Conservation (phyloP, 2,113 vertebrate species). For the Varanus salvator region DNA sequence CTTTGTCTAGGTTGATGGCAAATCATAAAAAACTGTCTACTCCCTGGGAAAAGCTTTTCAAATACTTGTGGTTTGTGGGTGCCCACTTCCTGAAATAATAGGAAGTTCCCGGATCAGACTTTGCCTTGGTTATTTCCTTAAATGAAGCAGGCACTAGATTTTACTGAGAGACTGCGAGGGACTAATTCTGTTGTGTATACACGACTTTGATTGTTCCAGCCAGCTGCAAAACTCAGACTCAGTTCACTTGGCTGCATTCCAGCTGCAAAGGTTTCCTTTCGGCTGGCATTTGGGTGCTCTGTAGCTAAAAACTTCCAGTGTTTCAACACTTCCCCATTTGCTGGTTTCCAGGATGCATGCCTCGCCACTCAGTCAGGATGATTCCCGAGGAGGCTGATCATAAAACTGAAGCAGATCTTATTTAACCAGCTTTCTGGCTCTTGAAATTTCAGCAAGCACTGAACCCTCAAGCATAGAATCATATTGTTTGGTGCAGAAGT, state of each 20-base stretch:
- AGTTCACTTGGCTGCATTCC: not conserved
- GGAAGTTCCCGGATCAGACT: not conserved
- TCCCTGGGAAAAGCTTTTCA: not conserved
- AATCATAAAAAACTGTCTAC: not conserved
- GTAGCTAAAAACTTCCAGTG: not conserved
- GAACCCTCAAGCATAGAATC: not conserved
- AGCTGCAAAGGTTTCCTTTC: not conserved
- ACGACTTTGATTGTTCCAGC: no score
- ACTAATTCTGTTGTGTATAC: no score
- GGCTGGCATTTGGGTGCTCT: no score
- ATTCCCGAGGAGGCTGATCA: not conserved
- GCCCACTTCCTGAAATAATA: not conserved
- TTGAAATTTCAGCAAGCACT: not conserved
- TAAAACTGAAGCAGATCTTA: not conserved
- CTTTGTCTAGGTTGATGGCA: not conserved
- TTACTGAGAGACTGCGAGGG: no score
- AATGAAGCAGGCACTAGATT: no score
- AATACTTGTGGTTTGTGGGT: accelerated
- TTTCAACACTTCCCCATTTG: not conserved
- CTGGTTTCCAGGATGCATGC: not conserved
- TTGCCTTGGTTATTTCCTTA: not conserved
- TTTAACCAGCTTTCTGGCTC: not conserved
- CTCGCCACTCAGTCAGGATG: not conserved
- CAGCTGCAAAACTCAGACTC: no score
- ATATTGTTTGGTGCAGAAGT: not conserved